A percentile compares a stretch with the other conserved stretches of the same genome.
Conservation (phyloP, 2,797 vertebrate species). For the Alca torda region DNA sequence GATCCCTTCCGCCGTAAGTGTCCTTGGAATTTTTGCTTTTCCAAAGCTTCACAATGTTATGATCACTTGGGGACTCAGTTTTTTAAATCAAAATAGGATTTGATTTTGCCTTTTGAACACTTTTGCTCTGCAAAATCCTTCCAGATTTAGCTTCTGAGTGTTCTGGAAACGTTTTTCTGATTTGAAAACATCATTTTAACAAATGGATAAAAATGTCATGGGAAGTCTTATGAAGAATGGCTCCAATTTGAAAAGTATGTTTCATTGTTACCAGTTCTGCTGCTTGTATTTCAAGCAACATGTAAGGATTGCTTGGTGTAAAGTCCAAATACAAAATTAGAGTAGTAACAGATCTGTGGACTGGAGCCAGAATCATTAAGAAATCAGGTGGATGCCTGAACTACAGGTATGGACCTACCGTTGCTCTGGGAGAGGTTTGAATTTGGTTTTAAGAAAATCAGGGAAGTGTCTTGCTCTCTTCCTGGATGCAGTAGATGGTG, state of each 20-base stretch:
- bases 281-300: conserved; percentile 55
- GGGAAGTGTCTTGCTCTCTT: background rate
- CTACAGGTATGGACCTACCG: background rate
- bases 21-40: background rate
- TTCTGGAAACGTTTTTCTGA: background rate
- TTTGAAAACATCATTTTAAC: background rate
- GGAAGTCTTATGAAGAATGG: background rate
- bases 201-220: background rate
- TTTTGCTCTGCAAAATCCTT: background rate
- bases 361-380: conserved; percentile 26
- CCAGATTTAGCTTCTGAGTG: background rate
- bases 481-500: background rate
- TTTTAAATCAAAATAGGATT: background rate
- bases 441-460: background rate
- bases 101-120: background rate
- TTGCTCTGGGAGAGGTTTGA: background rate
- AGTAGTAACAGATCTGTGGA: conserved; percentile 33
- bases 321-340: conserved; percentile 28
- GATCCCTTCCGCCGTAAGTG: background rate
- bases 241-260: background rate
- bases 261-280: background rate
- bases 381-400: background rate
- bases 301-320: conserved; percentile 52
- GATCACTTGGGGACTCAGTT: background rate
- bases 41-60: background rate